Base-by-base conservation (phyloP, 2,797 vertebrate species). In the Ptychadena robeensis region DNA sequence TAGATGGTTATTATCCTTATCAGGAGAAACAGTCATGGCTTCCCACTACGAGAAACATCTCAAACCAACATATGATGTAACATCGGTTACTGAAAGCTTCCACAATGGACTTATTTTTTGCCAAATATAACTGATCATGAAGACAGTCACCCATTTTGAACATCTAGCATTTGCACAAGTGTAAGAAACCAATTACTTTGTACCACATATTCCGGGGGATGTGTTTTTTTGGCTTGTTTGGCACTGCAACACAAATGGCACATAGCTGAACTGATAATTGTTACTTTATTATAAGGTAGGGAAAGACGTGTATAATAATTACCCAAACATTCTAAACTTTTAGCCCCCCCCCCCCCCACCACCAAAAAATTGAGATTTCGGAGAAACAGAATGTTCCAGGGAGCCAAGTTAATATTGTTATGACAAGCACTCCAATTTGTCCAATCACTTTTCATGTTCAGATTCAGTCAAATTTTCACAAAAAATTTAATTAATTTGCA, bases 1-100 rank as follows among this genome's bases (percentile, higher is more conserved):
- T 96, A 96, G 93, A 95, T 93, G 93, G 93, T 94, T 95, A 95
- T 96, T 96, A 94, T 88, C 64, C 83, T 87, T 91, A 93, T 91
- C 87, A 83, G 83, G 88, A 90, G 84, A 87, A 87, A 86, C 89
- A 80, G 87, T 63, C 80, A 85, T 64, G 79, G 87, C 89, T 91
- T 93, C 88, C 86, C 86, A 87, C 87, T 86, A 80, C 80, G 80
- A 87, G 91, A 90, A 88, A 91, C 25, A 25, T 27, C 27, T 61
- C 25, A 28, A 61, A 61, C n/a, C 59, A 61, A 61, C 44, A 53
- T 4, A 53, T 22, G 18, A 8, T 53, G 18, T 61, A 61, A 61
- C 59, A 61, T 61, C 27, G 5, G 59, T 12, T 28, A 61, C 59
- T 2, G 25, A 25, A 25, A 61, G 10, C 59, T 11, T 61, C 9